Evolutionary conservation across 2,888 invertebrate species (phyloP).

Genomic region (Parnassius apollo): DNA sequence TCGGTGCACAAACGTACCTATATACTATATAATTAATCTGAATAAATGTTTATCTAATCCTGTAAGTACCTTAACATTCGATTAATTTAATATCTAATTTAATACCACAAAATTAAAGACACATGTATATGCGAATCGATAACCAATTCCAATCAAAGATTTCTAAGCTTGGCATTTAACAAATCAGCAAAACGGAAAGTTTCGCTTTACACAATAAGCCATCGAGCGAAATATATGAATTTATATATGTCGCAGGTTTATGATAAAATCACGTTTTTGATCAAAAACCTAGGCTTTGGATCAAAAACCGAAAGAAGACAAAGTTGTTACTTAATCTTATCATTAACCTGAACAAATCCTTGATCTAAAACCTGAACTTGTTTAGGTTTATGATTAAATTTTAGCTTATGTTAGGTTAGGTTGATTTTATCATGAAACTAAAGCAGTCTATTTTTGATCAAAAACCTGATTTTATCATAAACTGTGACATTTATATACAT

Average conservation of each 20-base stretch:
- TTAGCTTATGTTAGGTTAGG: too few species aligned
- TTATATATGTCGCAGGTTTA: neutral
- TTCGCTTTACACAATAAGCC: constrained; percentile 1
- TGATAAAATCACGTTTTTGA: too few species aligned
- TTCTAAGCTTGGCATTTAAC: neutral
- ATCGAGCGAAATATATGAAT: neutral
- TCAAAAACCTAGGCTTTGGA: too few species aligned
- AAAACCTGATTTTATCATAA: too few species aligned
- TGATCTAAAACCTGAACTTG: too few species aligned
- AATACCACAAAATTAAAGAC: constrained; percentile 38
- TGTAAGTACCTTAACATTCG: constrained; percentile 52
- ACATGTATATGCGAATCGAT: constrained; percentile 30
- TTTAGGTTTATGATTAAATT: too few species aligned
- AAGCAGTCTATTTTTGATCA: too few species aligned
- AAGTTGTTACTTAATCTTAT: too few species aligned
- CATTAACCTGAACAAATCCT: too few species aligned
- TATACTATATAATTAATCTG: constrained; percentile 40
- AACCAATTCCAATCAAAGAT: constrained; percentile 7
- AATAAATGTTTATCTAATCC: constrained; percentile 49
- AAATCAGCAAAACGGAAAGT: neutral
- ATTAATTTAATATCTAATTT: constrained; percentile 35
- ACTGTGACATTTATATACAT: too few species aligned
- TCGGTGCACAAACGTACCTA: constrained; percentile 41
- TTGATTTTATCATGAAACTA: too few species aligned
- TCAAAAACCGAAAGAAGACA: too few species aligned